A percentile compares a stretch with the other conserved stretches of the same genome.
These are phyloP conservation scores for Maniola hyperantus DNA, from an alignment of 2,888 invertebrate species.

Conservation along the genomic window DNA sequence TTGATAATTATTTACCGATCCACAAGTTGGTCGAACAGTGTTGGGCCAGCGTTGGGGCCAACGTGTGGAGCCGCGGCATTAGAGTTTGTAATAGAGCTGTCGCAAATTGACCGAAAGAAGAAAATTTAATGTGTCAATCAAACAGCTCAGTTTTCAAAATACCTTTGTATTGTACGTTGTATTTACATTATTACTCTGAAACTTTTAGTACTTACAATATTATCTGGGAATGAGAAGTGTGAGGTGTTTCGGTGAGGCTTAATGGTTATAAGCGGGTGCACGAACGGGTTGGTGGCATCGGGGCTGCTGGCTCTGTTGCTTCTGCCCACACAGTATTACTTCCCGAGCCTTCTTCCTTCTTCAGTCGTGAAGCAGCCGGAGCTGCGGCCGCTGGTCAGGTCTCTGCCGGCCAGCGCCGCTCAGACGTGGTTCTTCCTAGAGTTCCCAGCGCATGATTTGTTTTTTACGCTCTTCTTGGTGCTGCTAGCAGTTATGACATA, in stretches of 20 bases:
- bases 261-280: slow-evolving; percentile 62
- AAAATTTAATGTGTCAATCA: slow-evolving; percentile 1
- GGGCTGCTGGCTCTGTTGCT: slow-evolving; percentile 58
- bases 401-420: no score
- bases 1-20: no score
- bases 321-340: slow-evolving; percentile 62
- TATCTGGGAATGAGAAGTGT: slow-evolving; percentile 27
- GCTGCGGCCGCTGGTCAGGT: background rate
- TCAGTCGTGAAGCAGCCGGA: slow-evolving; percentile 42
- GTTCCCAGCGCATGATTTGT: no score
- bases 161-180: slow-evolving; percentile 1
- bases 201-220: background rate
- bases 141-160: background rate
- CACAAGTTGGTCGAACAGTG: no score
- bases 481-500: slow-evolving; percentile 50
- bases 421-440: no score
- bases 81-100: background rate
- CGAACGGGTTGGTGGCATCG: slow-evolving; percentile 56
- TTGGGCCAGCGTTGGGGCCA: no score
- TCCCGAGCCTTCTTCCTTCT: slow-evolving; percentile 45
- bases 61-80: no score
- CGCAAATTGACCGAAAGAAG: background rate
- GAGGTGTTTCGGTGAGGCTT: slow-evolving; percentile 26
- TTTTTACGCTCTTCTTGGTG: no score
- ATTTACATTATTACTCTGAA: background rate